A percentile compares a stretch with the other conserved stretches of the same genome.
Evolutionary conservation across 2,888 invertebrate genomes (phyloP).

Genomic region (Luperina nickerlii): DNA sequence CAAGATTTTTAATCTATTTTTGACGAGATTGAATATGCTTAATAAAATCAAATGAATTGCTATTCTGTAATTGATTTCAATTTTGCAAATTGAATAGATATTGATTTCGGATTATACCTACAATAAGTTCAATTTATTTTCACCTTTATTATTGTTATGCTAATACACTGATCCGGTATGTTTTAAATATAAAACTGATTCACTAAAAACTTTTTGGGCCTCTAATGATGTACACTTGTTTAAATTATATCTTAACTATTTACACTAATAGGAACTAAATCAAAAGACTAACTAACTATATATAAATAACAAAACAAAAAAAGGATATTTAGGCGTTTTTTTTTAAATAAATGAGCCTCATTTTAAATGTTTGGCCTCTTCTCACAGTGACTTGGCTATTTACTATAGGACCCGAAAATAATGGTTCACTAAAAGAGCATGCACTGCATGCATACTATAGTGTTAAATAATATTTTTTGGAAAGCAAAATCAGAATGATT

Average conservation of each 20-base stretch:
- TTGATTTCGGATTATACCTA: not conserved
- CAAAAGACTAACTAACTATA: no score
- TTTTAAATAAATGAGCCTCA: not conserved
- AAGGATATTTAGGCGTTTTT: no score
- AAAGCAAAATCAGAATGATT: not conserved
- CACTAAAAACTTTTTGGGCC: not conserved
- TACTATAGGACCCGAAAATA: no score
- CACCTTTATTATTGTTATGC: not conserved
- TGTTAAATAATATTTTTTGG: not conserved
- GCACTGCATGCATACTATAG: not conserved
- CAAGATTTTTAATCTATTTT: constrained; percentile 21
- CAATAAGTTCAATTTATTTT: not conserved
- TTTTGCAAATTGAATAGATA: constrained; percentile 23
- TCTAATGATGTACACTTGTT: not conserved
- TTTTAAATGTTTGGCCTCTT: not conserved
- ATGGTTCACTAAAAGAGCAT: not conserved
- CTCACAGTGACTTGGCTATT: no score
- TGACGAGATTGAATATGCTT: constrained; percentile 3
- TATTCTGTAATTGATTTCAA: constrained; percentile 15
- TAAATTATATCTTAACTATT: not conserved
- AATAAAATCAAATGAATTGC: constrained; percentile 35
- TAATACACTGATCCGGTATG: not conserved
- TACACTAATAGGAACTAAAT: no score
- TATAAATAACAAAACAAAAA: no score
- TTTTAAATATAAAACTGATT: not conserved